phyloP scores from a whole-genome alignment of 2,113 vertebrate genomes.

The Litocranius walleri region DNA sequence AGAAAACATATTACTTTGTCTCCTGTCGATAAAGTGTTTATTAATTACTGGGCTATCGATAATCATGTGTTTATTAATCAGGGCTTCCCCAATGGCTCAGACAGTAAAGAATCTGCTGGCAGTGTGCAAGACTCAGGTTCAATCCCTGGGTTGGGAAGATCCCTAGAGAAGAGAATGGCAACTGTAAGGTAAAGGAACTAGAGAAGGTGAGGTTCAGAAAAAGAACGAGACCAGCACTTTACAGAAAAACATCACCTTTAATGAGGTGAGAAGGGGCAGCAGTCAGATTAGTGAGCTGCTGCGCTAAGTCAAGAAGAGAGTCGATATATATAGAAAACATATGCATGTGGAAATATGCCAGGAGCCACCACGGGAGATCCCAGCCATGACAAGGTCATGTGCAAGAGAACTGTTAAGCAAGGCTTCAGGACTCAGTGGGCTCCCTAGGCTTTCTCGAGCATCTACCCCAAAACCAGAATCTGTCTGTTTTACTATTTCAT shows the following conservation, averaged over 20 bases:
- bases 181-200: background rate
- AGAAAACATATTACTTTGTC: background rate
- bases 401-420: too few relatives aligned
- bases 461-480: too few relatives aligned
- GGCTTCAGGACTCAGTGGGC: too few relatives aligned
- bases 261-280: background rate
- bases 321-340: background rate
- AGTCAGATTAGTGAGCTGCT: background rate
- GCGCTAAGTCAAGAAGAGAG: background rate
- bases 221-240: background rate
- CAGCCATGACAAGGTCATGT: too few relatives aligned
- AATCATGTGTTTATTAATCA: background rate
- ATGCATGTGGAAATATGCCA: background rate
- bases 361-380: too few relatives aligned
- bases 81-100: background rate
- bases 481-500: too few relatives aligned
- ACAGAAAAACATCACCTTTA: background rate
- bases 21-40: background rate
- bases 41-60: background rate
- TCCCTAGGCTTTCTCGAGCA: too few relatives aligned
- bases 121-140: background rate
- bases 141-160: background rate
- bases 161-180: background rate
- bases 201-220: background rate
- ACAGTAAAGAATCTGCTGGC: background rate